These are phyloP conservation scores for Tenthredo livida DNA, from an alignment of 2,888 invertebrate genomes.

Conservation along the genomic window DNA sequence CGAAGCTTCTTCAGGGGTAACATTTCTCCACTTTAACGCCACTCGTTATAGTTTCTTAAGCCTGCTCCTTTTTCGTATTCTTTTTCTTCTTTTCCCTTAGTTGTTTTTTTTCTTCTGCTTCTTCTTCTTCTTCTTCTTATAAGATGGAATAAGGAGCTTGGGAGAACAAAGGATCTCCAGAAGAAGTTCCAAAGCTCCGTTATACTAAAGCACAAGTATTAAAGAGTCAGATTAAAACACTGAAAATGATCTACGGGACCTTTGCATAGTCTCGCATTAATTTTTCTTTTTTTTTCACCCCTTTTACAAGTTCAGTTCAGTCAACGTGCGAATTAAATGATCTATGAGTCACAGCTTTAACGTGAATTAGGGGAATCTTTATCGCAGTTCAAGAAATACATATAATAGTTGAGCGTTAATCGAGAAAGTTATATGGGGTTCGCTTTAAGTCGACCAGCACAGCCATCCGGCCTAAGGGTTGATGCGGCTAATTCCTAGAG, in stretches of 20 bases:
- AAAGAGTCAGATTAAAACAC: neutral
- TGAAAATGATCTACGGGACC: neutral
- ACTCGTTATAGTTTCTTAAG: slow-evolving; percentile 40
- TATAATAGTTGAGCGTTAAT: slow-evolving; percentile 31
- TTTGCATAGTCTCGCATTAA: neutral
- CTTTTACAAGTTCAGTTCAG: no score
- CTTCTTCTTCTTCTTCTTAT: neutral
- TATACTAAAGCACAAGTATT: neutral
- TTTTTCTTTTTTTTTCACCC: neutral
- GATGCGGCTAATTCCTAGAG: slow-evolving; percentile 21
- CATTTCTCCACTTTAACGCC: slow-evolving; percentile 27
- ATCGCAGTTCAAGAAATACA: slow-evolving; percentile 42
- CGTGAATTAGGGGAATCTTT: slow-evolving; percentile 11
- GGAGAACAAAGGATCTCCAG: neutral
- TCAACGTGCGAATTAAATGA: neutral
- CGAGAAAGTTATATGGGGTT: slow-evolving; percentile 31
- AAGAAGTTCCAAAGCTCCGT: slow-evolving; percentile 16
- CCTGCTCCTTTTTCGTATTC: neutral
- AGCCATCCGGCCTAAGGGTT: slow-evolving; percentile 21
- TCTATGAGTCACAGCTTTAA: neutral
- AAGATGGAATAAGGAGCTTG: slow-evolving; percentile 23
- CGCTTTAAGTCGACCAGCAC: slow-evolving; percentile 16
- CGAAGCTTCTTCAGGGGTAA: neutral
- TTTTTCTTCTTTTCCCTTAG: neutral
- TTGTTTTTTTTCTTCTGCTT: neutral